Evolutionary conservation across 2,113 vertebrate species (phyloP), one percentile per base, ranked within the genome.

Genomic region (Oryzias curvinotus): DNA sequence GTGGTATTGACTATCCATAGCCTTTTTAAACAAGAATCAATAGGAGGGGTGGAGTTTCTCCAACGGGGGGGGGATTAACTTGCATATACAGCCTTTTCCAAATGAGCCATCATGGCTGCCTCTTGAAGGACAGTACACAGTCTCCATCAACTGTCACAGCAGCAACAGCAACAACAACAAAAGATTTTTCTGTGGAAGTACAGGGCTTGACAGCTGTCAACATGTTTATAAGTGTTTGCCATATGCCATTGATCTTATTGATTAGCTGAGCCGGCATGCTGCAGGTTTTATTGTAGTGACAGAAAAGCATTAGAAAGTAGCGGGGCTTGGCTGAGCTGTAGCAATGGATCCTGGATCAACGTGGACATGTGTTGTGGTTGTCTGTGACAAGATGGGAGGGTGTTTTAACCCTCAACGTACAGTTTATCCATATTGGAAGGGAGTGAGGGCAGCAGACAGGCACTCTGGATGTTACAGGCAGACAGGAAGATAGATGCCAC

Each of bases 1-100:
- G 75, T 84, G 75, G 85, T 92, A 97, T 96, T 88, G 95, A 96
- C 93, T 93, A 92, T 88, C 92, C 92, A 92, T 93, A 88, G 92
- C 91, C 90, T 92, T 94, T 94, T 93, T 92, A 94, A 94, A 93
- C 91, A 93, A 89, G 71, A 91, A 92, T 92, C 92, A 90, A 93
- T 92, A 81, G 67, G 47, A 53, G 71, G 91, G 75, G 71, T 91
- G 92, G 92, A 92, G 90, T 36, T 36, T 36, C 90, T 83, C 90
- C 90, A 84, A 89, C 85, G 93, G 85, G 91, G 91, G 91, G 91
- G 91, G 91, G 89, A 93, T 92, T 92, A 90, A 92, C 90, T 87
- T 56, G 81, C 87, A 91, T 93, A 94, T 90, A 92, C 58, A 88
- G 84, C 81, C 84, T 87, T 92, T 90, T 92, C 36, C 86, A 91